Evolutionary conservation across 2,797 vertebrate species (phyloP), one percentile per base, ranked within the genome.

Genomic region (Mionectes olivaceus): DNA sequence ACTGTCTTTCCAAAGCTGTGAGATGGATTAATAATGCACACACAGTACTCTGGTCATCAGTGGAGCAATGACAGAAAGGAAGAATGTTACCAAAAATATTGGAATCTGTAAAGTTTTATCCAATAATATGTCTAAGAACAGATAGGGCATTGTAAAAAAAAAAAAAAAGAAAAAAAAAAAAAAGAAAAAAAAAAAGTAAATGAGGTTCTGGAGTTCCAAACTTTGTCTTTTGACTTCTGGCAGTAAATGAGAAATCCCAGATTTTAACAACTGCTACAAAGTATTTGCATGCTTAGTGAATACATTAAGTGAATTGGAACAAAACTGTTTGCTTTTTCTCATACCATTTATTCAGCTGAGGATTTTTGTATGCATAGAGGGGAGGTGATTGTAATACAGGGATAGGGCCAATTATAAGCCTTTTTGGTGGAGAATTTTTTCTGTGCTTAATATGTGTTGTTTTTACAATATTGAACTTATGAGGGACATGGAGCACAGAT

Each of bases 241-340:
- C n/a, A 82, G 53, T 2, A 15, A 79, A 76, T 57, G 49, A 86
- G 43, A 94, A 87, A 78, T 57, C 19, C 11, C 13, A 1, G 68
- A 33, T 17, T 63, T 67, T 49, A 81, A 64, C 49, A 56, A 56
- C 46, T 87, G 70, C 24, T 56, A 39, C 32, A 19, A 78, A 75
- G 35, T 84, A n/a, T 88, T 84, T 83, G 27, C 4, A 5, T 70
- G 44, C 37, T 53, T 41, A 5, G 35, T 82, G 60, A 88, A 86
- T 83, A 39, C 11, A 19, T 59, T 35, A 43, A 75, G 11, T 39
- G 47, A 64, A 53, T 32, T 33, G 15, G 41, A 83, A 84, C 33
- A 68, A 87, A 76, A 80, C 57, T 49, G 23, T 90, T 89, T 89
- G 39, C 27, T 56, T 89, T 89, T 85, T n/a, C 63, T 92, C 46